Percentiles rank a stretch among this genome's conserved stretches.
phyloP scores from a whole-genome alignment of 2,113 vertebrate genomes.

The Syngnathus typhle region DNA sequence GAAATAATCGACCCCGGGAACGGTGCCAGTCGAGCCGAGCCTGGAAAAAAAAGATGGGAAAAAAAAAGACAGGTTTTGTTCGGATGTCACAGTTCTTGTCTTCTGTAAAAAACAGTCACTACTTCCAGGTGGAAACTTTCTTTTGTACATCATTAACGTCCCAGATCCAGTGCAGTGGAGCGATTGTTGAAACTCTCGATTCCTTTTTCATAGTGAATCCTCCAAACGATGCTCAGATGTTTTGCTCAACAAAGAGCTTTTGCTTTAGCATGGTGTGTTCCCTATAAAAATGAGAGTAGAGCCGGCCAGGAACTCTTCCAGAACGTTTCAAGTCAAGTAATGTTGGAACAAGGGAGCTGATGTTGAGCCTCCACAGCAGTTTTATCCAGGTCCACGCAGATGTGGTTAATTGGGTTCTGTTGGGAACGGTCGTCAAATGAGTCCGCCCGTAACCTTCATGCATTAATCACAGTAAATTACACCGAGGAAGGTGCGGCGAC shows the following conservation, averaged over 20 bases:
- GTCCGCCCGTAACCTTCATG: conserved; percentile 68
- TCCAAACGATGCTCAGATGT: neutral
- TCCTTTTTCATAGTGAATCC: neutral
- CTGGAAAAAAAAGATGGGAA: conserved; percentile 17
- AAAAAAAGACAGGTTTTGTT: conserved; percentile 21
- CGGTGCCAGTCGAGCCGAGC: conserved; percentile 20
- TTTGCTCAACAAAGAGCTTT: neutral
- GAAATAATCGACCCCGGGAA: conserved; percentile 41
- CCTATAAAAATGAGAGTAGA: neutral
- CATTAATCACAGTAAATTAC: conserved; percentile 78
- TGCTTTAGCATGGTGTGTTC: neutral
- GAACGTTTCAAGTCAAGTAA: neutral
- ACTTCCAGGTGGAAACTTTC: conserved; percentile 37
- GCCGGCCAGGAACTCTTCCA: neutral
- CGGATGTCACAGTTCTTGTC: conserved; percentile 30
- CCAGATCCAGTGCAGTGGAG: neutral
- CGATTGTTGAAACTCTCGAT: neutral
- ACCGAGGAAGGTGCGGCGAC: conserved; percentile 66
- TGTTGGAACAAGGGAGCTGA: conserved; percentile 10
- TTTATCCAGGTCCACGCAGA: conserved; percentile 43
- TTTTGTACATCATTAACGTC: conserved; percentile 5
- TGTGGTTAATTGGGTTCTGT: conserved; percentile 64
- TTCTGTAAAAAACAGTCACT: conserved; percentile 34
- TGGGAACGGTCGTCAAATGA: conserved; percentile 69
- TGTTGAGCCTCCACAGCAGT: conserved; percentile 4